Evolutionary conservation across 2,113 vertebrate genomes (phyloP), one percentile per base, ranked within the genome.

Genomic region (Corythaixoides concolor): DNA sequence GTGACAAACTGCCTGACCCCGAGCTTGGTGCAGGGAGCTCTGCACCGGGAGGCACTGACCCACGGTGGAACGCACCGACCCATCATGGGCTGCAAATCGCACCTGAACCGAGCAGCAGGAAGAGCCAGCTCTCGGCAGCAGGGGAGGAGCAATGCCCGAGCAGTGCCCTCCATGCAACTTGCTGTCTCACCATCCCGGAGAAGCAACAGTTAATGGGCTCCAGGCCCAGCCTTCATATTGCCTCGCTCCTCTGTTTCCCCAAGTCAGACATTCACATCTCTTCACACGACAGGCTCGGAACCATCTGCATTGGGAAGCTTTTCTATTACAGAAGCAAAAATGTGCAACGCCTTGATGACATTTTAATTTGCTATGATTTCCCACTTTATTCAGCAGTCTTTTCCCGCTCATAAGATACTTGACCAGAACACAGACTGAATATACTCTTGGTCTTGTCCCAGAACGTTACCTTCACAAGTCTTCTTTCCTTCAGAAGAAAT

Each of bases 1-100:
- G 24, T 0, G 3, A 4, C 2, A 3, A 37, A 10, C 35, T 24
- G 66, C 50, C 32, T 1, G 9, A 27, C 22, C 17, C 18, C 16
- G 45, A 27, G 60, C 60, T 32, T 2, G 37, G 45, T 2, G 1
- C 53, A 16, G 33, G 55, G 62, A 41, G 21, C 69, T 55, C 26
- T 53, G 39, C 39, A 39, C 39, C 47, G 19, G 47, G 47, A 22
- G 9, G 52, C 27, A 55, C 53, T 15, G 15, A 28, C 53, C 3
- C 0, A 32, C 41, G 41, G 41, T 43, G 41, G 78, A 63, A 20
- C 15, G 20, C 64, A 16, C 18, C 2, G 15, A 8, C 58, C 11
- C 20, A 0, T 1, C 1, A 7, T 1, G 5, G 59, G 56, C 30
- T 7, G 27, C 41, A 37, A 8, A 35, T 35, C 41, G 58, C 2